phyloP scores from a whole-genome alignment of 1,140 invertebrate species.

The Halictus rubicundus region DNA sequence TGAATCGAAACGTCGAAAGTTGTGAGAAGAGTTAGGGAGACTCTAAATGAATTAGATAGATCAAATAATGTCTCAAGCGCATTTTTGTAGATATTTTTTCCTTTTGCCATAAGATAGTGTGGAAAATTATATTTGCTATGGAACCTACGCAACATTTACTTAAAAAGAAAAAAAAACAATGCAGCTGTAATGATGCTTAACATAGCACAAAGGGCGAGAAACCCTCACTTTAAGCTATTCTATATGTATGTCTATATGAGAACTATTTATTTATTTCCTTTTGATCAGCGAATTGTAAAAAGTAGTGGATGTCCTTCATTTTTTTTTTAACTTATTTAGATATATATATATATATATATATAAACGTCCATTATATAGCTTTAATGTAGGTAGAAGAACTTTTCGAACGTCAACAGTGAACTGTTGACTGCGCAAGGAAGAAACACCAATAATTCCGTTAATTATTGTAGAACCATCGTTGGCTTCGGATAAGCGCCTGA shows the following conservation, averaged over 20 bases:
- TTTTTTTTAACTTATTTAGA: constrained; percentile 64
- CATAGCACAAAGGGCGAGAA: constrained; percentile 43
- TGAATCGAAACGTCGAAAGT: constrained; percentile 45
- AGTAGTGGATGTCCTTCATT: constrained; percentile 55
- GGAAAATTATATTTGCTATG: constrained; percentile 51
- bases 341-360: constrained; percentile 55
- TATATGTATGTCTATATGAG: constrained; percentile 46
- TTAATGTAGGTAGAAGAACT: constrained; percentile 77
- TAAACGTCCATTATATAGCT: constrained; percentile 75
- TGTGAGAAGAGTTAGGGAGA: constrained; percentile 23
- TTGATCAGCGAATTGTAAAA: constrained; percentile 55
- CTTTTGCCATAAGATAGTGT: constrained; percentile 34
- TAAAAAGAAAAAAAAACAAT: constrained; percentile 22
- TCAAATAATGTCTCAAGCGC: constrained; percentile 43
- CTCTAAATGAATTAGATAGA: constrained; percentile 39
- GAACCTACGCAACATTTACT: constrained; percentile 52
- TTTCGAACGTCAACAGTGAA: constrained; percentile 76
- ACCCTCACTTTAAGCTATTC: constrained; percentile 40
- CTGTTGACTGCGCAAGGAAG: constrained; percentile 79
- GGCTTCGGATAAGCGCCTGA: constrained; percentile 59
- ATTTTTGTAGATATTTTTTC: constrained; percentile 54
- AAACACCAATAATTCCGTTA: constrained; percentile 81
- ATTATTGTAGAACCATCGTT: constrained; percentile 77
- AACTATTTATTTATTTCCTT: constrained; percentile 62
- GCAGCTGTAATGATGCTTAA: constrained; percentile 56